Base-by-base conservation (phyloP, 2,797 vertebrate species). In the Avahi laniger region DNA sequence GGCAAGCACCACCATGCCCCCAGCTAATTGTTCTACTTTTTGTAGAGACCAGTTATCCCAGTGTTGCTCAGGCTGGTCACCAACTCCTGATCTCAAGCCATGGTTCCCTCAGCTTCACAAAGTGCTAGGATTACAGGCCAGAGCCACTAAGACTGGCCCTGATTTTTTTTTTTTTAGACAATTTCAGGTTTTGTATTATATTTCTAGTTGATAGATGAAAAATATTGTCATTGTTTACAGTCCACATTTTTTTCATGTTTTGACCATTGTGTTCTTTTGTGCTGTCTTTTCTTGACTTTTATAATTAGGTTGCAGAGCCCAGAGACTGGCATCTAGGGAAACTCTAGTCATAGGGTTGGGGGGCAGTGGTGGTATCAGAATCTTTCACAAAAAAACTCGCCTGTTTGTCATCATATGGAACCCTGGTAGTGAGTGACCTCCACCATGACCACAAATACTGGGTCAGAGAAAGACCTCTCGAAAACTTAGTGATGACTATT, bases 111-210 rank as follows among this genome's bases (percentile, higher is more conserved):
- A 26, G 33, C 17, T 65, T 65, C 33, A 33, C 17, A 17, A n/a
- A 65, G 61, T n/a, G 33, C 61, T n/a, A 65, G 63, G 63, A 65
- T 65, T 65, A 65, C 33, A n/a, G 15, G 63, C 33, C 63, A n/a
- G 33, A 65, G 63, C 63, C 33, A 65, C 17, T 3, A 65, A 18
- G 33, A 65, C 63, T 65, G 33, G 33, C 33, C 33, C 63, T 65
- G 63, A n/a, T 33, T 63, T 61, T 63, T 63, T 63, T 13, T 50
- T 18, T 54, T 63, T n/a, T 4, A 65, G 33, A 33, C 15, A n/a
- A 65, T 65, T 96, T 91, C 48, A 65, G 17, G 7, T 57, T 95
- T 92, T 93, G 28, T 90, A 63, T 92, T 93, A 22, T 90, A 63
- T 89, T 72, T 92, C 76, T 73, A 65, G 33, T 43, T 94, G 59